Percentiles rank a stretch among this genome's conserved stretches.
Conservation (phyloP, 2,113 vertebrate genomes). For the Bothrops jararaca region DNA sequence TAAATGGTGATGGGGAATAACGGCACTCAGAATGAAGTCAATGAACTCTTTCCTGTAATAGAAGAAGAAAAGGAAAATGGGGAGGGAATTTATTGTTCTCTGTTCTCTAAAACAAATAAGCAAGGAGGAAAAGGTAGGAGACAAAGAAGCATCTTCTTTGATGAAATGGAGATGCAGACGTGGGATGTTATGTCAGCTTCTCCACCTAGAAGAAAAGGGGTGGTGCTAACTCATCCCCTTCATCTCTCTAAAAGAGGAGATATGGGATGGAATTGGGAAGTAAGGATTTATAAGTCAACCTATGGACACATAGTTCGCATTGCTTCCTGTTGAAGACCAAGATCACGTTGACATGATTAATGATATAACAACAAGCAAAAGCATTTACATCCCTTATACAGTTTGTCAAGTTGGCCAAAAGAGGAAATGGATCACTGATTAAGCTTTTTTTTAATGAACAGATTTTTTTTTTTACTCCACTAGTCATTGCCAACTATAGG, state of each 20-base stretch:
- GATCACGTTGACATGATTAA: background rate
- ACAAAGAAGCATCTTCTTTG: background rate
- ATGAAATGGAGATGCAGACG: slow-evolving; percentile 16
- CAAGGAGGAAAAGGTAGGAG: too few relatives aligned
- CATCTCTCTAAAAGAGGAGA: background rate
- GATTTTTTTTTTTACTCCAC: background rate
- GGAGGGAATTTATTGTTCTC: slow-evolving; percentile 15
- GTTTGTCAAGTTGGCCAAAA: rapidly evolving
- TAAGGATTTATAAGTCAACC: background rate
- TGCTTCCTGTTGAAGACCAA: background rate
- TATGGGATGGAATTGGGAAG: background rate
- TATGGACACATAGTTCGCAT: background rate
- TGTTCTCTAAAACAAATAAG: slow-evolving; percentile 22
- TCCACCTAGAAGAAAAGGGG: background rate
- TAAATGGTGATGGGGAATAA: slow-evolving; percentile 3
- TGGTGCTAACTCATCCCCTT: background rate
- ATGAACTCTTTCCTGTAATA: slow-evolving; percentile 28
- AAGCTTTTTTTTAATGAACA: rapidly evolving
- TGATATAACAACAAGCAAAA: background rate
- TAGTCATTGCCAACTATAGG: too few relatives aligned
- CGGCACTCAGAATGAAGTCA: slow-evolving; percentile 13
- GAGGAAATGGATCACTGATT: background rate
- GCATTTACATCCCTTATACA: slow-evolving; percentile 20
- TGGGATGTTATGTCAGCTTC: slow-evolving; percentile 29
- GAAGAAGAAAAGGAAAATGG: slow-evolving; percentile 40